phyloP scores from a whole-genome alignment of 2,888 invertebrate genomes.

The Chymomyza caudatula region DNA sequence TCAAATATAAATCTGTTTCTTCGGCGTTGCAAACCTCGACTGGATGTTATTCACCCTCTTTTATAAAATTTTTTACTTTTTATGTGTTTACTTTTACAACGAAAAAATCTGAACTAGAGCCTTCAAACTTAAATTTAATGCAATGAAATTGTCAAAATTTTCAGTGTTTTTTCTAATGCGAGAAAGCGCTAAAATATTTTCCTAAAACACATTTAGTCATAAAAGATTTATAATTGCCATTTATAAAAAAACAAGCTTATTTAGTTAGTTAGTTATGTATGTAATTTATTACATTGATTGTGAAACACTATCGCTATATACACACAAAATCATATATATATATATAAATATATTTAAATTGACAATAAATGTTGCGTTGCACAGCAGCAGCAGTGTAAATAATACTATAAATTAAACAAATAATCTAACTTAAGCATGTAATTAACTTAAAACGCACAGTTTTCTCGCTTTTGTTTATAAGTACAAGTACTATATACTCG shows the following conservation, averaged over 20 bases:
- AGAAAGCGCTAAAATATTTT: too few species aligned
- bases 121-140: too few species aligned
- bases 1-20: too few species aligned
- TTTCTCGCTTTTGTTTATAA: neutral
- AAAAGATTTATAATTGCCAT: too few species aligned
- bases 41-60: too few species aligned
- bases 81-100: too few species aligned
- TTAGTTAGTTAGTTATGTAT: slow-evolving; percentile 22
- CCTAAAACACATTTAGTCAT: too few species aligned
- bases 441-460: slow-evolving; percentile 11
- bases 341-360: slow-evolving; percentile 1
- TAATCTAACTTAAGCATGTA: slow-evolving; percentile 14
- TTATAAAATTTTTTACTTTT: too few species aligned
- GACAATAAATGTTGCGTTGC: slow-evolving; percentile 19
- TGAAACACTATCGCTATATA: slow-evolving; percentile 48
- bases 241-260: neutral
- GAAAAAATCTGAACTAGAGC: too few species aligned
- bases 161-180: too few species aligned
- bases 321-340: slow-evolving; percentile 7
- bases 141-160: too few species aligned
- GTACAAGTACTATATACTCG: slow-evolving; percentile 41
- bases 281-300: slow-evolving; percentile 58
- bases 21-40: too few species aligned
- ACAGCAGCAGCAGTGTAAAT: slow-evolving; percentile 12
- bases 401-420: slow-evolving; percentile 34